Conservation (phyloP, 2,113 vertebrate species). For the Microcebus griseorufus region DNA sequence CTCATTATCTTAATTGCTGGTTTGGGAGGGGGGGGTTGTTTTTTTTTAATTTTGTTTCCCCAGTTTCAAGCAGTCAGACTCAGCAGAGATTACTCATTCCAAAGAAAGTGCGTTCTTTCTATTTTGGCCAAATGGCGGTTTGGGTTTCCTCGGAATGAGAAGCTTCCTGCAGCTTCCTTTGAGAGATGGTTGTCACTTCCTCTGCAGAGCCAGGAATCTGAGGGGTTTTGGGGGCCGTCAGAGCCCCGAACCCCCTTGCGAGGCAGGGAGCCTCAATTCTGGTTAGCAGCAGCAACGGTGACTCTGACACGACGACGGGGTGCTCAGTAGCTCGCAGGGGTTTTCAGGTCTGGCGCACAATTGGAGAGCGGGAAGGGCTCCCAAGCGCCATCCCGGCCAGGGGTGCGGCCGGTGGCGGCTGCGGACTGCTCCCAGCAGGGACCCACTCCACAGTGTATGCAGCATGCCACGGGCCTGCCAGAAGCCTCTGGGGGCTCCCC, state of each 20-base stretch:
- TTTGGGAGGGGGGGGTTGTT: not conserved
- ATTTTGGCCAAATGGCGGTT: slow-evolving; percentile 54
- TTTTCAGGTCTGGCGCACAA: not conserved
- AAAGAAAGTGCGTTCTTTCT: not conserved
- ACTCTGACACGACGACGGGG: not conserved
- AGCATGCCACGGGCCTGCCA: fast-evolving
- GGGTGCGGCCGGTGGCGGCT: fast-evolving
- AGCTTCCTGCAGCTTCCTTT: not conserved
- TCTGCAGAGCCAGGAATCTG: not conserved
- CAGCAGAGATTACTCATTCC: slow-evolving; percentile 49
- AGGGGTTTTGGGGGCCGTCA: not conserved
- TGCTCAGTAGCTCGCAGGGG: not conserved
- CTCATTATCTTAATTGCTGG: not conserved
- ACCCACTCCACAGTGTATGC: not conserved
- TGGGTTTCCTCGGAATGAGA: slow-evolving; percentile 48
- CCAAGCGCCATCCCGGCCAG: not conserved
- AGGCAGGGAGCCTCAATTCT: not conserved
- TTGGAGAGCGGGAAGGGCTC: not conserved
- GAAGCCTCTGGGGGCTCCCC: not conserved
- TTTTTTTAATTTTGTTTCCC: not conserved
- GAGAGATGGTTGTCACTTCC: not conserved
- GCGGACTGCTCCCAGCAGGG: not conserved
- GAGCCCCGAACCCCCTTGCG: not conserved
- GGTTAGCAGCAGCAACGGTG: not conserved
- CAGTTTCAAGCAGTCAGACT: slow-evolving; percentile 14